Evolutionary conservation across 92 coral and sea anemone genomes (phyloP), one percentile per base, ranked within the genome.

Genomic region (Porites divaricata): DNA sequence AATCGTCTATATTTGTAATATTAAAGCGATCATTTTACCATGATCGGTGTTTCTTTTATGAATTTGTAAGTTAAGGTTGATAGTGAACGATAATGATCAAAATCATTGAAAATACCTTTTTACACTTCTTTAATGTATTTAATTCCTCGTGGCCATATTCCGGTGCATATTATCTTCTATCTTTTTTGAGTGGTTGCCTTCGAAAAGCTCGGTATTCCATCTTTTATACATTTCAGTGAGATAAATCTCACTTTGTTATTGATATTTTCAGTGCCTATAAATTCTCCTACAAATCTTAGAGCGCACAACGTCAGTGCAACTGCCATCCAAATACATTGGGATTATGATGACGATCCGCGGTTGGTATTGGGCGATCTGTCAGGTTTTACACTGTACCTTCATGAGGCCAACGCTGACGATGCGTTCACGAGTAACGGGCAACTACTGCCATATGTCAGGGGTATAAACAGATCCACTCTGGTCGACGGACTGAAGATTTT

Each of bases 221-320:
- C 59, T 15, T 13, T 9, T 4, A 11, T 4, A 54, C 10, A 54
- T 2, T 54, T 20, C n/a, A n/a, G n/a, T 4, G 6, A 26, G 10
- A 8, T 63, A 11, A 52, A 10, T 77, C 9, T 35, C 9, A 12
- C 6, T 26, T 35, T 20, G 8, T 69, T 15, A 24, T 35, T 67
- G 4, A 53, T 8, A 66, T 78, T 54, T 72, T 14, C 74, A 93
- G 96, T 81, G 15, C 96, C 96, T 14, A 52, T 87, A 2, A 87
- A 87, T 35, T 73, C 94, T n/a, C 96, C 96, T 21, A 77, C 52
- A 9, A 72, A 67, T 56, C 28, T 93, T 9, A n/a, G 28, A 11
- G 93, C 93, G 15, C 23, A 70, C 69, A 93, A 88, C 69, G 61
- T 84, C 72, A 87, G 92, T 66, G 67, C 86, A 50, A 51, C 81